Evolutionary conservation across 1,140 invertebrate genomes (phyloP).

Genomic region (Artemia franciscana): DNA sequence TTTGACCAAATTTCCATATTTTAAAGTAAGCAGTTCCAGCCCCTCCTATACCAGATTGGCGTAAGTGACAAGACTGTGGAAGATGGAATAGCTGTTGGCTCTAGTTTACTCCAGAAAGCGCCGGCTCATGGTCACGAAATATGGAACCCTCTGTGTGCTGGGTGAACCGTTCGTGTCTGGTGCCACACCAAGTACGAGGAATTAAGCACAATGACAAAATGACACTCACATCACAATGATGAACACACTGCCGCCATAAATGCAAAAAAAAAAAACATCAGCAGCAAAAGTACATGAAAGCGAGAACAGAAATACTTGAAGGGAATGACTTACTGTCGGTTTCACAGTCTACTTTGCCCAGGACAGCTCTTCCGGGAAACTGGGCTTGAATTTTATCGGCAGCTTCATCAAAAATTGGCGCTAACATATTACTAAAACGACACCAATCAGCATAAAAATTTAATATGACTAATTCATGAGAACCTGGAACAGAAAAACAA

Average conservation of each 20-base stretch:
- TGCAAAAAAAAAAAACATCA: conserved; percentile 5
- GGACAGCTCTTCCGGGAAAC: conserved; percentile 47
- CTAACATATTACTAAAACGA: conserved; percentile 68
- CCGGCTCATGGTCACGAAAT: no score
- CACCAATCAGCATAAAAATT: conserved; percentile 99
- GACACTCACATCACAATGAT: no score
- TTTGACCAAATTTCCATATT: no score
- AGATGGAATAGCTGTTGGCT: no score
- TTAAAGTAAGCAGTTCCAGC: no score
- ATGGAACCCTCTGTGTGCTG: no score
- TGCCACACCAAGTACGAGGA: no score
- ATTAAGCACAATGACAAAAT: no score
- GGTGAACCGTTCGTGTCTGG: no score
- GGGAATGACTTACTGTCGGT: conserved; percentile 39
- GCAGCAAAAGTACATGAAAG: conserved; percentile 5
- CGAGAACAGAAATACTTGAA: conserved; percentile 3
- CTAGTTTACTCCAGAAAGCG: no score
- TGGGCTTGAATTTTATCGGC: conserved; percentile 55
- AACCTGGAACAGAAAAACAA: conserved; percentile 41
- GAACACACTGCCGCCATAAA: conserved; percentile 5
- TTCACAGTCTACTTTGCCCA: conserved; percentile 95
- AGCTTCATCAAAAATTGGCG: conserved; percentile 89
- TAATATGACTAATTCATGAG: conserved; percentile 85
- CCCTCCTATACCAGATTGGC: no score
- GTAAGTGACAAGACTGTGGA: no score